Conservation (phyloP, 2,113 vertebrate genomes). For the Gambusia affinis region DNA sequence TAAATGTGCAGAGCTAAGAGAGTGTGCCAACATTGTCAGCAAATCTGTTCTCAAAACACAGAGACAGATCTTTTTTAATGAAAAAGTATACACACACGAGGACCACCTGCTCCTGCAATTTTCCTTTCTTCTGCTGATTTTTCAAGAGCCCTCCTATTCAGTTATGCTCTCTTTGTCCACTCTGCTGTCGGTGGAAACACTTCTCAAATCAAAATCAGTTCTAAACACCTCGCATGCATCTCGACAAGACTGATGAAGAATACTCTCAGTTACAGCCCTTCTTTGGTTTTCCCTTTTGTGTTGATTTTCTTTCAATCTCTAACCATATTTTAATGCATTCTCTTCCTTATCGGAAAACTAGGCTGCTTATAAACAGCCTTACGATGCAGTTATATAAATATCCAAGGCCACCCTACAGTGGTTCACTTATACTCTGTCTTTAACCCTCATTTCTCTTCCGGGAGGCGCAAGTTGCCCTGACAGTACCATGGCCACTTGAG, state of each 20-base stretch:
- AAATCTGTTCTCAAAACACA: slow-evolving; percentile 12
- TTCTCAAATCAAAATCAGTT: slow-evolving; percentile 24
- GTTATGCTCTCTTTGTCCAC: slow-evolving; percentile 7
- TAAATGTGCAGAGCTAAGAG: slow-evolving; percentile 12
- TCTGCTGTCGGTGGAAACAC: slow-evolving; percentile 10
- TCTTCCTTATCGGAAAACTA: neutral
- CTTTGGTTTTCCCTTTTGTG: neutral
- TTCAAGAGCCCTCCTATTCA: slow-evolving; percentile 12
- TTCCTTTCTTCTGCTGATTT: slow-evolving; percentile 28
- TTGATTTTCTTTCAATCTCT: neutral
- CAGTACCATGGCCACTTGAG: slow-evolving; percentile 32
- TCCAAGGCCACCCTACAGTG: slow-evolving; percentile 42
- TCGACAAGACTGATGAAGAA: slow-evolving; percentile 14
- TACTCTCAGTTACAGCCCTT: neutral
- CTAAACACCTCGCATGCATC: slow-evolving; percentile 28
- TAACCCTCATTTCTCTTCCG: slow-evolving; percentile 33
- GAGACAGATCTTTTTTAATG: slow-evolving; percentile 14
- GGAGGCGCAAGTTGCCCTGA: slow-evolving; percentile 31
- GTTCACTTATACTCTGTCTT: slow-evolving; percentile 9
- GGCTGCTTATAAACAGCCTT: slow-evolving; percentile 8
- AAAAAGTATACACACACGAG: slow-evolving; percentile 9
- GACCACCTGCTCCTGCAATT: slow-evolving; percentile 45
- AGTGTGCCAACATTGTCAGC: slow-evolving; percentile 12
- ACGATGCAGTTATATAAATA: slow-evolving; percentile 1
- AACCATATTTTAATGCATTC: neutral